Percentiles rank a stretch among this genome's conserved stretches.
phyloP scores from a whole-genome alignment of 2,113 vertebrate species.

The Otolemur garnettii region DNA sequence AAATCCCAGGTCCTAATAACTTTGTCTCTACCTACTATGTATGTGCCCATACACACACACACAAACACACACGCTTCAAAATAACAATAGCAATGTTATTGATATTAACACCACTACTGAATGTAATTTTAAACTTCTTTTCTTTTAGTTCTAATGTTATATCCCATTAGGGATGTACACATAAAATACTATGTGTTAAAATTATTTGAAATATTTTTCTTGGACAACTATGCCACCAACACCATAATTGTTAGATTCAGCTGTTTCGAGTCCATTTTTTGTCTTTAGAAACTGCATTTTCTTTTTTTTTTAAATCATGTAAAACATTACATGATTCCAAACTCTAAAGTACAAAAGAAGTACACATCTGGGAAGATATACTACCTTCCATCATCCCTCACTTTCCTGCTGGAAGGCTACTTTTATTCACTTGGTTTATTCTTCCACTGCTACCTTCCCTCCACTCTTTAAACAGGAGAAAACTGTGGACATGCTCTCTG shows the following conservation, averaged over 20 bases:
- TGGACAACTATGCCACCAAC: background rate
- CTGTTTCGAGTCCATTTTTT: background rate
- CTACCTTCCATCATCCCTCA: background rate
- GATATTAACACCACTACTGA: background rate
- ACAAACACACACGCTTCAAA: background rate
- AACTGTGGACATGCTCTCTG: background rate
- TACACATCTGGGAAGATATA: background rate
- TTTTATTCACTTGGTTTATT: background rate
- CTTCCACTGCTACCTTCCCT: background rate
- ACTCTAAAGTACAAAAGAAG: background rate
- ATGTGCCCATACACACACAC: background rate
- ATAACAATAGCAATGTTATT: background rate
- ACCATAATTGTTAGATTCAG: background rate
- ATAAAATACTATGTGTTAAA: slow-evolving; percentile 30
- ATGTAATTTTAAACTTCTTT: background rate
- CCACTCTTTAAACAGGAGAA: slow-evolving; percentile 37
- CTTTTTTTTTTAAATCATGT: background rate
- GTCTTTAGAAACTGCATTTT: background rate
- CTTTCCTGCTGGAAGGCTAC: background rate
- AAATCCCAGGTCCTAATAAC: background rate
- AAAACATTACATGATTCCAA: background rate
- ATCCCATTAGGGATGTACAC: background rate
- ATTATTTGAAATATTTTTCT: slow-evolving; percentile 39
- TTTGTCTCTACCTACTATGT: background rate
- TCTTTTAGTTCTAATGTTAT: background rate